These are phyloP conservation scores for Ptychoptera contaminata DNA, from an alignment of 2,888 invertebrate genomes.

Conservation along the genomic window DNA sequence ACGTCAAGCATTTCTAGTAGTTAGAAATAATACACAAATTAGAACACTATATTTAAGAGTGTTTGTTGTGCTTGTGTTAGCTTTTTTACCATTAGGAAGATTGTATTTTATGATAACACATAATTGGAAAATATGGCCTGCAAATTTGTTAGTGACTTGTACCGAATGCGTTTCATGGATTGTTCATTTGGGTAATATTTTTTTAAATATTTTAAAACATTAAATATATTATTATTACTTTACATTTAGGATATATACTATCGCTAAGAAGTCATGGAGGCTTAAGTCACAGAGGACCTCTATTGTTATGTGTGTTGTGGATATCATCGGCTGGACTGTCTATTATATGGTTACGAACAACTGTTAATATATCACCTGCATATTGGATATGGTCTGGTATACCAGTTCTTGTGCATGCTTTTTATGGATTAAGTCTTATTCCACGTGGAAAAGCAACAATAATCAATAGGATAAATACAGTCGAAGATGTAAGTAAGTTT, in stretches of 20 bases:
- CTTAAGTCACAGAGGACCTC: constrained; percentile 58
- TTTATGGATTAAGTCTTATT: constrained; percentile 56
- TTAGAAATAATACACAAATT: constrained; percentile 45
- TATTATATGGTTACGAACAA: constrained; percentile 51
- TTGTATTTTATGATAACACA: constrained; percentile 45
- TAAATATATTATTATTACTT: not conserved
- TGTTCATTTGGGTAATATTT: constrained; percentile 56
- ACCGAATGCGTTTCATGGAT: constrained; percentile 65
- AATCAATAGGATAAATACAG: constrained; percentile 29
- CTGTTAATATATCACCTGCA: constrained; percentile 31
- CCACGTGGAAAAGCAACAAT: constrained; percentile 37
- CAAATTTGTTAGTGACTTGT: constrained; percentile 55
- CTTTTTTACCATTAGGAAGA: constrained; percentile 49
- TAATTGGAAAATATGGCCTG: constrained; percentile 37
- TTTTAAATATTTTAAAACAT: not conserved
- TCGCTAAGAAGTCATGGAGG: constrained; percentile 47
- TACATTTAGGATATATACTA: constrained; percentile 32
- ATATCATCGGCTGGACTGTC: constrained; percentile 48
- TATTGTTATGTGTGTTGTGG: constrained; percentile 51
- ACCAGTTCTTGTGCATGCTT: constrained; percentile 43
- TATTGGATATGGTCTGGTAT: constrained; percentile 44
- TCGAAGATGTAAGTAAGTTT: constrained; percentile 17
- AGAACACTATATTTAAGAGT: constrained; percentile 48
- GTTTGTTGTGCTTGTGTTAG: constrained; percentile 43
- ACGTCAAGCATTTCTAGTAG: constrained; percentile 42